Conservation (phyloP, 37 sponge, comb jelly and placozoan species). For the Cladorhizidae sp. region DNA sequence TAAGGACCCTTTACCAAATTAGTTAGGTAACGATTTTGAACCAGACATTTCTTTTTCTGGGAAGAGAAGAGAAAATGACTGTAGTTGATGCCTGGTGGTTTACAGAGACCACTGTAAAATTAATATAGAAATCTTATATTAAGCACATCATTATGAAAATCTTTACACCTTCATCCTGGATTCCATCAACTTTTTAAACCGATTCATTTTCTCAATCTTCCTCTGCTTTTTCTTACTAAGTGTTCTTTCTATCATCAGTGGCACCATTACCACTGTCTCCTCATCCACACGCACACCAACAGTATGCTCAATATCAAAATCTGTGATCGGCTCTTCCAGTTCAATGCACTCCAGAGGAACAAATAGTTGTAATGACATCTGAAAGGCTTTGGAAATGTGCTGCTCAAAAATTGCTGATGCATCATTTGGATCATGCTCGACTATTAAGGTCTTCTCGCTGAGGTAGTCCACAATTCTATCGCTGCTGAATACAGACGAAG, state of each 20-base stretch:
- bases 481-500: not conserved
- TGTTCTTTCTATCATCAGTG: constrained; percentile 19
- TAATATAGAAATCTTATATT: too few species aligned
- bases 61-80: too few species aligned
- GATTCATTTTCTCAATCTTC: not conserved
- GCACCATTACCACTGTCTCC: constrained; percentile 5
- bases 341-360: constrained; percentile 75
- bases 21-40: too few species aligned
- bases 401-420: constrained; percentile 45
- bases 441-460: constrained; percentile 23
- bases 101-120: too few species aligned
- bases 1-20: too few species aligned
- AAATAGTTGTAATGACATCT: constrained; percentile 41
- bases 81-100: too few species aligned
- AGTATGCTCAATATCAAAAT: constrained; percentile 14
- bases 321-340: constrained; percentile 48
- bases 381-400: constrained; percentile 51
- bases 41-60: too few species aligned
- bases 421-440: constrained; percentile 31
- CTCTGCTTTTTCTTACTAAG: constrained; percentile 9
- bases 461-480: constrained; percentile 39
- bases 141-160: too few species aligned
- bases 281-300: constrained; percentile 53
- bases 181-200: constrained; percentile 1
- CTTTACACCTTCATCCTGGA: not conserved